Evolutionary conservation across 2,113 vertebrate species (phyloP), one percentile per base, ranked within the genome.

Genomic region (Sprattus sprattus): DNA sequence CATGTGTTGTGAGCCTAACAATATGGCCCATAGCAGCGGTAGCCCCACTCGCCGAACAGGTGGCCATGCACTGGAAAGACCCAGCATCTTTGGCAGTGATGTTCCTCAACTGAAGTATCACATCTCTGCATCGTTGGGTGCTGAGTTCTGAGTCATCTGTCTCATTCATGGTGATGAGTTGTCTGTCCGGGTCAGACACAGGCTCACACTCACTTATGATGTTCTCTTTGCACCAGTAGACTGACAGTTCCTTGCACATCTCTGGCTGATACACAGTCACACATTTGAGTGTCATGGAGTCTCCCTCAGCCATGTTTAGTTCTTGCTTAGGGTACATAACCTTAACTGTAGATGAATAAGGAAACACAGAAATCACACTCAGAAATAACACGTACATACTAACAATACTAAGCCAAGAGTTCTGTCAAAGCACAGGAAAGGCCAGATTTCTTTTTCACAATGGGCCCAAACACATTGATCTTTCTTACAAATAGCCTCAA

Each of bases 121-220:
- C n/a, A 67, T 67, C n/a, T 67, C 64, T 67, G n/a, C 6, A 0
- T 28, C 64, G 64, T 1, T 4, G 2, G 4, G 6, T 3, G 10
- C 9, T 10, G 2, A 28, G 0, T 9, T 64, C 2, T 64, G 60
- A 10, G 64, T 28, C 9, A 28, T 28, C 64, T 9, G n/a, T 67
- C n/a, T 67, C 64, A 67, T 67, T 67, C 64, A 67, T 67, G n/a
- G 64, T 28, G 64, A 67, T 28, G n/a, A 67, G 64, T 67, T 28
- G n/a, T 67, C 64, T 67, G 64, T 67, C 64, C 2, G 25, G 64
- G 8, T 67, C 64, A 67, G 64, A 67, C n/a, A 25, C 20, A 64
- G 1, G 2, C 8, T 25, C 1, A 67, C 64, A 67, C 0, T 67
- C 64, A 11, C 2, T 28, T 7, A 7, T 64, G 60, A 1, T 2